A percentile compares a stretch with the other conserved stretches of the same genome.
Conservation (phyloP, 2,113 vertebrate genomes). For the Macrotus californicus region DNA sequence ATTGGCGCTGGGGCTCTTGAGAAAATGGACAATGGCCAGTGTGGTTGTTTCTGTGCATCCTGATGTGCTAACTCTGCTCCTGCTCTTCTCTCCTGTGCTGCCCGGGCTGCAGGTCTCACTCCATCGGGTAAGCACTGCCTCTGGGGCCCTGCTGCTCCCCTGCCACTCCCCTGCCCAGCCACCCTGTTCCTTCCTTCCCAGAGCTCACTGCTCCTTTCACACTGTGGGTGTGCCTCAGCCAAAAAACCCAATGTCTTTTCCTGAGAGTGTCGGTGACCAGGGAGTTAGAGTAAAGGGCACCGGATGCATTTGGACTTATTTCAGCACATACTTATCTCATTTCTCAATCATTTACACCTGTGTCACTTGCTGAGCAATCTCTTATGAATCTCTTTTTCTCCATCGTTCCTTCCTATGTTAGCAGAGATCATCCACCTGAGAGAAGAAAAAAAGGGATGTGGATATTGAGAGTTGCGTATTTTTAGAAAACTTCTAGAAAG, state of each 20-base stretch:
- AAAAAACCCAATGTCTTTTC: neutral
- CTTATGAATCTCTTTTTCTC: neutral
- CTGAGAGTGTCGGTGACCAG: neutral
- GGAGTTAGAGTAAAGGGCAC: neutral
- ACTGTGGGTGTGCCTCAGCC: neutral
- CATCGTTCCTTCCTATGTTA: neutral
- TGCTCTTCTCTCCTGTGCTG: slow-evolving; percentile 78
- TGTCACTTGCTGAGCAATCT: neutral
- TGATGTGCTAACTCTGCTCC: slow-evolving; percentile 53
- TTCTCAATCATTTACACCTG: neutral
- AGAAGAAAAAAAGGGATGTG: neutral
- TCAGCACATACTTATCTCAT: neutral
- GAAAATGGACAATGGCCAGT: accelerated
- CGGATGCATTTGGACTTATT: neutral
- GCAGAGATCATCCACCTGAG: neutral
- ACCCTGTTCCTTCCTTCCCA: neutral
- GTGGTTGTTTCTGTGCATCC: neutral
- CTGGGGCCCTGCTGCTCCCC: neutral
- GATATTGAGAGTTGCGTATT: neutral
- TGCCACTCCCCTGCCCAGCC: neutral
- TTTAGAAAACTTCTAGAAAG: neutral
- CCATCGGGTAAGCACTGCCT: slow-evolving; percentile 89
- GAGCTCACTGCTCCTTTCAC: neutral
- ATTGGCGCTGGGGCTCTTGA: neutral
- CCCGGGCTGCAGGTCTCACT: slow-evolving; percentile 87